Evolutionary conservation across 2,797 vertebrate species (phyloP), one percentile per base, ranked within the genome.

Genomic region (Okamejei kenojei): DNA sequence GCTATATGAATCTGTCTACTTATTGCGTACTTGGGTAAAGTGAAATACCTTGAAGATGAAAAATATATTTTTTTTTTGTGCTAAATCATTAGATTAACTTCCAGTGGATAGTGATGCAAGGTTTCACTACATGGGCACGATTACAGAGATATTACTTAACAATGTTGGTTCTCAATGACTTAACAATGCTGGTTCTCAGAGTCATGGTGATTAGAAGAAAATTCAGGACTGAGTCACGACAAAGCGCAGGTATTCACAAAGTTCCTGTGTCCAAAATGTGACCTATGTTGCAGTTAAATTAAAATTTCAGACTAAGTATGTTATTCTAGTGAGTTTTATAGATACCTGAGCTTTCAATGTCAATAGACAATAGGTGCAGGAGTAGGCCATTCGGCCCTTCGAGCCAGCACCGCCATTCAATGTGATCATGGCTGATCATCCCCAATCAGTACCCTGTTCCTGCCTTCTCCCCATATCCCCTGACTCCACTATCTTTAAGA

Each of bases 161-260:
- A 32, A 35, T 65, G 77, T 80, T 35, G 9, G 65, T 79, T 80
- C 77, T 65, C 10, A 1, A 38, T 38, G 0, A 38, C 38, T 38
- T 38, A 38, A 38, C 38, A 93, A 80, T 38, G 26, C 35, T 93
- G 79, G 58, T 79, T 80, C 77, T 65, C 10, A 1, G 65, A 26
- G 32, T 19, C 58, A 78, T 93, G 93, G 11, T 79, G 93, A 93
- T n/a, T 78, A 77, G 77, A 26, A n/a, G 58, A 93, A 29, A 58
- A 79, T 65, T 68, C 73, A 65, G 29, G 11, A 61, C 77, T 93
- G 93, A 93, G 54, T 93, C 77, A 93, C 81, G 77, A 68, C 61
- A n/a, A 76, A 93, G 23, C 45, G 79, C 58, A 93, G 65, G 32
- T 6, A n/a, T 79, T 93, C 45, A 7, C 80, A 68, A 79, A 82